Evolutionary conservation across 2,888 invertebrate species (phyloP).

Genomic region (Ophion ventricosus): DNA sequence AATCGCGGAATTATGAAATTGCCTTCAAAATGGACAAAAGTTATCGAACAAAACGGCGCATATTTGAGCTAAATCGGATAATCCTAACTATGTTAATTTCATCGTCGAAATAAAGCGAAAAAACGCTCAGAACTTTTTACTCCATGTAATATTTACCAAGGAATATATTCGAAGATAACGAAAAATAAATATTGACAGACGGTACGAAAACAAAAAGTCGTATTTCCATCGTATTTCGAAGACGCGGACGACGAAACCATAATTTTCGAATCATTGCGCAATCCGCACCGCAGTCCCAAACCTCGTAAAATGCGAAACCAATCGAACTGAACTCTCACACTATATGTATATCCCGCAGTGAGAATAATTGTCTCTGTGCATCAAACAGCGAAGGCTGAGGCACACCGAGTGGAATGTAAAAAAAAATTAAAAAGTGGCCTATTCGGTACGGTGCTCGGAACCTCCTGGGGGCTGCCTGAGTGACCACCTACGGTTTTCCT

Average conservation of each 20-base stretch:
- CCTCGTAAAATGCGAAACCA: background rate
- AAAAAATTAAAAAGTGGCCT: background rate
- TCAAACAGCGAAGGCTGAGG: background rate
- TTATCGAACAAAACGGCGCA: too few species aligned
- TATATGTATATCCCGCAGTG: background rate
- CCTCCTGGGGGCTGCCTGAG: conserved; percentile 18
- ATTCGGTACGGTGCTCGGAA: background rate
- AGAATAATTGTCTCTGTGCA: background rate
- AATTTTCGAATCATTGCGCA: background rate
- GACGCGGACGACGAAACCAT: background rate
- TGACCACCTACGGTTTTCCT: conserved; percentile 55
- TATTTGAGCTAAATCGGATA: too few species aligned
- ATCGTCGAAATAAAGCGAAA: too few species aligned
- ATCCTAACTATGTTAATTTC: too few species aligned
- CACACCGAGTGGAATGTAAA: background rate
- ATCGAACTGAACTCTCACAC: background rate
- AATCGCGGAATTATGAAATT: too few species aligned
- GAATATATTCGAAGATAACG: too few species aligned
- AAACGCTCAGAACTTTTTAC: too few species aligned
- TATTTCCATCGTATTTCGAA: background rate
- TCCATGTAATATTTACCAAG: too few species aligned
- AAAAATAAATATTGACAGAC: too few species aligned
- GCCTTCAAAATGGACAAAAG: too few species aligned
- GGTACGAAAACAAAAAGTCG: background rate
- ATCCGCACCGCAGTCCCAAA: background rate